Evolutionary conservation across 1,140 invertebrate genomes (phyloP), one percentile per base, ranked within the genome.

Genomic region (Scylla paramamosain): DNA sequence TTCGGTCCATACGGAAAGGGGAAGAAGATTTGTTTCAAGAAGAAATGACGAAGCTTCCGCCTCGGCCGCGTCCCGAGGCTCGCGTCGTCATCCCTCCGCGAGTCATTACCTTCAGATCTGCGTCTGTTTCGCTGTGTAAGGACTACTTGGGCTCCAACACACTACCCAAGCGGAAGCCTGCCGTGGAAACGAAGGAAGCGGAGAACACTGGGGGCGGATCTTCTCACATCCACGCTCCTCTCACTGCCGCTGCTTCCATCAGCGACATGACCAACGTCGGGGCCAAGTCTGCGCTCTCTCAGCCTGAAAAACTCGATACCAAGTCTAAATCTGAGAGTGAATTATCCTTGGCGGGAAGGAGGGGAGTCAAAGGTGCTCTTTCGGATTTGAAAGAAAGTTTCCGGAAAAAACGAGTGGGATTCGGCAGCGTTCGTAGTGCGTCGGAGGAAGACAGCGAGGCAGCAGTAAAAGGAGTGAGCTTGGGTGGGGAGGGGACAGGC

Each of bases 111-210:
- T 95, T 95, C 77, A 93, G 96, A 77, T 91, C 95, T 3, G 95
- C 95, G 25, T 96, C 96, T 0, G 95, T 96, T 29, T 96, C 96
- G 6, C 25, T 94, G 3, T 96, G 93, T n/a, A 96, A 95, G 32
- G 95, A 96, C 16, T 95, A 95, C 48, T 93, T 31, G 46, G 77
- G 93, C 16, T 82, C 95, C 25, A 95, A 96, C 93, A 95, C 96
- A 20, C 94, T 96, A 10, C 96, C 96, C 59, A 95, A 95, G 14
- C 67, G 92, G 10, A 96, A 95, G 59, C 92, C 94, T 29, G 94
- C 86, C 8, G 87, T 88, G 16, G 92, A 83, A 25, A 82, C 88
- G 12, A 92, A 94, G 45, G 94, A 96, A 82, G 93, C 88, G 25
- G 84, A 46, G 16, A 91, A 8, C 84, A 82, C 82, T 25, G 77